Evolutionary conservation across 2,888 invertebrate species (phyloP).

Genomic region (Hirudinaria manillensis): DNA sequence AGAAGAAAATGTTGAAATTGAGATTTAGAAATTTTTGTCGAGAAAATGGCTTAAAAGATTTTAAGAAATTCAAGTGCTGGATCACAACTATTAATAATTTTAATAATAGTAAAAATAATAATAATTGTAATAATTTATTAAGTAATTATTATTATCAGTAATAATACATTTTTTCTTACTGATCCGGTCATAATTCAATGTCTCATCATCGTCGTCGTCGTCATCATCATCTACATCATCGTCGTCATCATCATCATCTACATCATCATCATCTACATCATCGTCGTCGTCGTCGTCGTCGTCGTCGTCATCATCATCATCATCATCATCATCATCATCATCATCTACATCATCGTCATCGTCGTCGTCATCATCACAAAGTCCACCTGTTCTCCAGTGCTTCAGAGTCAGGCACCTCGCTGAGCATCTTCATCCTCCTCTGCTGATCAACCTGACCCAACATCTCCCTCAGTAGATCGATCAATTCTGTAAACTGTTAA

Average conservation of each 20-base stretch:
- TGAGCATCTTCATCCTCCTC: conserved; percentile 73
- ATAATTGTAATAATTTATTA: not conserved
- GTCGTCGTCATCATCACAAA: not conserved
- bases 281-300: not conserved
- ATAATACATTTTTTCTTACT: not conserved
- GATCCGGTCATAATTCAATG: not conserved
- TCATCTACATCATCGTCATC: conserved; percentile 21
- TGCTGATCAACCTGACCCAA: conserved; percentile 63
- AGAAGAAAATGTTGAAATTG: too few relatives aligned
- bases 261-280: not conserved
- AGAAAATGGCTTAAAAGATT: too few relatives aligned
- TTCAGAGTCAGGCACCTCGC: conserved; percentile 37
- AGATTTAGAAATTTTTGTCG: too few relatives aligned
- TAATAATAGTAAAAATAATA: not conserved
- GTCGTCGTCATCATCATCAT: conserved; percentile 16
- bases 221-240: not conserved
- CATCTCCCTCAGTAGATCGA: conserved; percentile 85
- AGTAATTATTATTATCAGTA: not conserved
- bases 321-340: conserved; percentile 28
- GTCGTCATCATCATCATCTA: not conserved
- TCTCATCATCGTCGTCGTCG: not conserved
- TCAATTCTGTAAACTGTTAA: conserved; percentile 60
- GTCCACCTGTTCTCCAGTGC: conserved; percentile 37
- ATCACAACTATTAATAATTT: too few relatives aligned
- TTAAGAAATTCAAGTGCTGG: too few relatives aligned